Evolutionary conservation across 64 coral and sea anemone species (phyloP), one percentile per base, ranked within the genome.

Genomic region (Stichodactyla mertensii): DNA sequence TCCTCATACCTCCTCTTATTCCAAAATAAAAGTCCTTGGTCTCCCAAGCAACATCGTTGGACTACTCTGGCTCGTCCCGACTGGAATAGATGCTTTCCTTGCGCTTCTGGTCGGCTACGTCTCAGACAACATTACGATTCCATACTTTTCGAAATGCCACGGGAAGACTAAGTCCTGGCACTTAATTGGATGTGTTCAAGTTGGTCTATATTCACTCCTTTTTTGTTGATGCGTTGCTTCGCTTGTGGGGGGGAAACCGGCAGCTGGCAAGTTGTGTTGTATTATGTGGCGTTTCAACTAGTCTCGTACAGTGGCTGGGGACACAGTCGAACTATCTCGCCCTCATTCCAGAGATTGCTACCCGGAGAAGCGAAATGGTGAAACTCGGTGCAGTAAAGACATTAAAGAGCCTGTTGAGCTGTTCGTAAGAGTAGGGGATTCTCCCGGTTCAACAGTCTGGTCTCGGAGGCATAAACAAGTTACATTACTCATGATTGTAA

Each of bases 91-190:
- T 52, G 83, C 55, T 2, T 7, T 59, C 24, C 57, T 85, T 12
- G 55, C 57, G 16, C 55, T 85, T 31, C 55, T 59, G 60, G 9
- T 85, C 27, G 83, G 83, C 12, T 60, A 85, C 22, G 27, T 85
- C 16, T 85, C 55, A 16, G 83, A 85, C 61, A 85, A 85, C 57
- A 20, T 62, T 16, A 51, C 13, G 12, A 14, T 85, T 6, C 83
- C 83, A 7, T 11, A 16, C 15, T 56, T 85, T 6, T 61, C 83
- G 8, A 55, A 60, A 18, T 13, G 15, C 12, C 64, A 85, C 20
- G 83, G 83, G 13, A 58, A 31, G n/a, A 58, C 57, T 31, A 85
- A 85, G 15, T 58, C 83, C 14, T 85, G 83, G 83, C 83, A 85
- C 27, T 55, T 85, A 6, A 16, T 85, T 55, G 83, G 83, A 6